Conservation (phyloP, 2,797 vertebrate genomes). For the Malacoctenus gilli region DNA sequence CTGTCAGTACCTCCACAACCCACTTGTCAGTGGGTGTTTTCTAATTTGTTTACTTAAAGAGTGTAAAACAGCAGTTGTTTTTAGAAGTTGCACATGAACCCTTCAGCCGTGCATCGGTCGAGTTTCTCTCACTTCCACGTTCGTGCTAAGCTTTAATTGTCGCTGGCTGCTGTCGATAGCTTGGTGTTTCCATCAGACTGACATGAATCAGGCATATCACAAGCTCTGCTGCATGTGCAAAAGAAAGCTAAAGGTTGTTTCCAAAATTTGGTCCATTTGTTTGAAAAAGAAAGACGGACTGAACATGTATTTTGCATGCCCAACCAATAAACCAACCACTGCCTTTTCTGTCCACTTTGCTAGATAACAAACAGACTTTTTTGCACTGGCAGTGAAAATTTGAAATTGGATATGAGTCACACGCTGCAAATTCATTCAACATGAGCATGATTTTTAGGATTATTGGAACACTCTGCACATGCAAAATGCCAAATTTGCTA, state of each 20-base stretch:
- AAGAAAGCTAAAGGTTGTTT: neutral
- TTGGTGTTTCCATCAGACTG: too few relatives aligned
- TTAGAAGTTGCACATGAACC: too few relatives aligned
- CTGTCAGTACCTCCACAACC: neutral
- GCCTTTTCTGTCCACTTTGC: neutral
- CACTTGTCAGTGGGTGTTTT: slow-evolving; percentile 2
- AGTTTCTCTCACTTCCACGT: too few relatives aligned
- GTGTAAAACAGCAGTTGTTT: neutral
- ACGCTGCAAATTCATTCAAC: slow-evolving; percentile 1
- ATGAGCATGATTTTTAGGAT: neutral
- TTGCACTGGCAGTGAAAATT: neutral
- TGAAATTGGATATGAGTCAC: neutral
- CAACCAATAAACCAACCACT: slow-evolving; percentile 3
- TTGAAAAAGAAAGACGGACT: neutral
- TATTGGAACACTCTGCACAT: neutral
- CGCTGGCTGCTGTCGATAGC: too few relatives aligned
- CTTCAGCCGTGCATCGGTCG: too few relatives aligned
- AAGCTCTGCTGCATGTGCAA: too few relatives aligned
- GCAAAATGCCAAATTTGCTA: slow-evolving; percentile 5
- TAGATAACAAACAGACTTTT: neutral
- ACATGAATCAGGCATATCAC: too few relatives aligned
- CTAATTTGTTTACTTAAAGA: slow-evolving; percentile 4
- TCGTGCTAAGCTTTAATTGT: too few relatives aligned
- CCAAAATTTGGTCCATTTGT: neutral
- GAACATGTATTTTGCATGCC: neutral